Base-by-base conservation (phyloP, 1,140 invertebrate species). In the Polypedilum pembai region DNA sequence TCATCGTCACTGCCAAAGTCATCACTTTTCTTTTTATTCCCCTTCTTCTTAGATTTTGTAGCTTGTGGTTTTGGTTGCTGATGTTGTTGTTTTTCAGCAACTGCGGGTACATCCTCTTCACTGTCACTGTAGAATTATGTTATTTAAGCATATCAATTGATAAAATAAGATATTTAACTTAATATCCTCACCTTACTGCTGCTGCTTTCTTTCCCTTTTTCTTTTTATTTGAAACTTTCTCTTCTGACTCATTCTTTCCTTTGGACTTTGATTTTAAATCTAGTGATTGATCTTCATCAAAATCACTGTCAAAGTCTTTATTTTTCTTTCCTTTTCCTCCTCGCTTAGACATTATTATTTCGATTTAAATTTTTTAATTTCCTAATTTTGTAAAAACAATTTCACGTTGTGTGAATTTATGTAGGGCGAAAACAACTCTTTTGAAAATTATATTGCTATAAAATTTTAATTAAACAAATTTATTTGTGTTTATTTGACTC, bases 21-120 rank as follows among this genome's bases (percentile, higher is more conserved):
- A 77, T 85, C 83, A 75, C 86, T 87, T 78, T 89, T 89, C 78
- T 88, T 88, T 76, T 84, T 85, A 45, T 85, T 85, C 77, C 84
- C 86, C 79, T 87, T 88, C 80, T 89, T 89, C 18, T 18, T 69
- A 5, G 65, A 69, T 10, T 69, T 69, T 0, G 17, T 7, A 56
- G 45, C 45, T 33, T 12, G 45, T 15, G 4, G 17, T 8, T 56
- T 56, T 56, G 10, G 45, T 8, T 56, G 17, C 65, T 69, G 65
- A 20, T 69, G 15, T 7, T 20, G 15, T 69, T 18, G 17, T 18
- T 10, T 8, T 8, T 20, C 65, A 5, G 65, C 10, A 20, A 7
- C 18, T 18, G 17, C 65, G 2, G 20, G 17, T 7, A 18, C 18
- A 18, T 69, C 17, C 4, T 69, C 65, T 7, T 69, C 65, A 69